These are phyloP conservation scores for Pseudotriccus pelzelni DNA, from an alignment of 2,797 vertebrate genomes.

Conservation along the genomic window DNA sequence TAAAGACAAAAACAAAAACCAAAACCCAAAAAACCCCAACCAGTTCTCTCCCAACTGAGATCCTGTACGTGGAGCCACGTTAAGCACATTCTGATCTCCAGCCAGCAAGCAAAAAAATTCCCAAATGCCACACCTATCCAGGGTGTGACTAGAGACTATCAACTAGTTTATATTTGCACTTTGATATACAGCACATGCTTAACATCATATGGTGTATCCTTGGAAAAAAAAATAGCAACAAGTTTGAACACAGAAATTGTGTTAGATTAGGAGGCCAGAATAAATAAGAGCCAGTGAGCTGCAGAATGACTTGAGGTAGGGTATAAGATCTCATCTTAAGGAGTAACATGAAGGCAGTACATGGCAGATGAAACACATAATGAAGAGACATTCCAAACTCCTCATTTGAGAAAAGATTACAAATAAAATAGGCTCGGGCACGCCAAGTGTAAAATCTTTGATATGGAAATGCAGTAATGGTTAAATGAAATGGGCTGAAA, in stretches of 20 bases:
- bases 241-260: constrained; percentile 66
- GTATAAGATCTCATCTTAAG: constrained; percentile 54
- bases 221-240: constrained; percentile 67
- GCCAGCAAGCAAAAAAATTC: constrained; percentile 66
- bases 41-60: not conserved
- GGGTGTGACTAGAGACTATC: constrained; percentile 65
- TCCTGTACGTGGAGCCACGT: constrained; percentile 14
- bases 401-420: constrained; percentile 49
- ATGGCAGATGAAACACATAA: constrained; percentile 48
- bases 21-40: not conserved
- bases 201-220: constrained; percentile 60
- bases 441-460: constrained; percentile 56
- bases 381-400: constrained; percentile 49
- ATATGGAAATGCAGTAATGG: constrained; percentile 66
- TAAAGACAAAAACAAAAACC: not conserved
- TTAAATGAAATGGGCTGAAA: constrained; percentile 54
- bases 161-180: constrained; percentile 66
- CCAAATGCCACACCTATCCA: constrained; percentile 64
- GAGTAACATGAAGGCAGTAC: constrained; percentile 36
- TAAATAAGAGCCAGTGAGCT: constrained; percentile 50
- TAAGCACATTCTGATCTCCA: constrained; percentile 60
- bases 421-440: constrained; percentile 57
- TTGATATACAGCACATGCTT: constrained; percentile 64
- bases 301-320: constrained; percentile 48
- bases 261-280: constrained; percentile 61